These are phyloP conservation scores for Nesospiza acunhae DNA, from an alignment of 2,113 vertebrate species.

Conservation along the genomic window DNA sequence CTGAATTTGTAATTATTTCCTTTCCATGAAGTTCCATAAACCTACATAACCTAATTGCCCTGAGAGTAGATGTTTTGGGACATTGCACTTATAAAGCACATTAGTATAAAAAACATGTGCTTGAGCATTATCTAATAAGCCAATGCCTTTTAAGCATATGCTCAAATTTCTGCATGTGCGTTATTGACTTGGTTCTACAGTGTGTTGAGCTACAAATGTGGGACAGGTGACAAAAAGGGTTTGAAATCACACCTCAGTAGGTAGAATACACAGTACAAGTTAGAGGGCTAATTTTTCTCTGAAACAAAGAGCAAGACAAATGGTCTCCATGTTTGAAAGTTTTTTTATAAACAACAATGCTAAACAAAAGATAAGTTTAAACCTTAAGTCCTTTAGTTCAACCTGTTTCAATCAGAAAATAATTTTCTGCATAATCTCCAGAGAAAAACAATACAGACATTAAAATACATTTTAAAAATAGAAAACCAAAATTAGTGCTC, in stretches of 20 bases:
- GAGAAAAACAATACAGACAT: neutral
- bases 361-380: neutral
- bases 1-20: neutral
- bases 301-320: neutral
- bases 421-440: neutral
- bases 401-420: neutral
- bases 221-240: neutral
- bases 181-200: neutral
- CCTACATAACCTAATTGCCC: neutral
- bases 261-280: neutral
- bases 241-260: neutral
- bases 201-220: neutral
- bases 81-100: neutral
- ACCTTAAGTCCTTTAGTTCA: neutral
- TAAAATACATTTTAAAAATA: neutral
- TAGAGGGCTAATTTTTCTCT: neutral
- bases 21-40: neutral
- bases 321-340: neutral
- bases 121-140: neutral
- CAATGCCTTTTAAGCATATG: neutral
- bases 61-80: neutral
- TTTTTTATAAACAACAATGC: neutral
- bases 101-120: neutral
- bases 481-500: neutral
- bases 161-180: neutral